Base-by-base conservation (phyloP, 2,113 vertebrate species). In the Notothenia coriiceps region DNA sequence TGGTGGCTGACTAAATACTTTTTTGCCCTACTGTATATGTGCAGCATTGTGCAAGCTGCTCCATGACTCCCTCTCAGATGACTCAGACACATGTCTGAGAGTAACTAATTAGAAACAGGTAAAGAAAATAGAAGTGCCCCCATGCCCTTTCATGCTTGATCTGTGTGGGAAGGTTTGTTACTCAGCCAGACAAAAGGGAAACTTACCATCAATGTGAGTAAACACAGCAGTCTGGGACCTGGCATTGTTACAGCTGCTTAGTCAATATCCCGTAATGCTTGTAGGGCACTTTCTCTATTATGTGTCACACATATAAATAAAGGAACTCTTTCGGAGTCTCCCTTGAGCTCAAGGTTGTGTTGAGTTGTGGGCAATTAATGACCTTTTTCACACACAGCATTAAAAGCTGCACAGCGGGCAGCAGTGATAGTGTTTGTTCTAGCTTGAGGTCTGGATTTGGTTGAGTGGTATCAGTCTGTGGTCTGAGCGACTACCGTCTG, bases 101-200 rank as follows among this genome's bases (percentile, higher is more conserved):
- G 46, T 22, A 77, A 65, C 13, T 74, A 74, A 82, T 82, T 60
- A 70, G 52, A 82, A 90, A 84, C 84, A 81, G 73, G 54, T 89
- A 46, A 25, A 44, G 54, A 33, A 72, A 68, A 49, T 63, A 55
- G 35, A 62, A 55, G 61, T 54, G 17, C 51, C 82, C 70, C 49
- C n/a, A 15, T 76, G 73, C 14, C 66, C 72, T 75, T 64, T 84
- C 44, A 73, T 75, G 66, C 65, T 57, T 69, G 22, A 15, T 56
- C 25, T 49, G 70, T 70, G 83, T 90, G 90, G 87, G 85, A 91
- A 85, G 22, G 17, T 22, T 76, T 68, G 69, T 66, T 70, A 67
- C 64, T 78, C 14, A 49, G 10, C 35, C 68, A 83, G 68, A 88
- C 61, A 84, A 80, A 89, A 86, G 62, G 13, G 20, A 88, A 82